Conservation (phyloP, 2,113 vertebrate genomes). For the Variabilichromis moorii region DNA sequence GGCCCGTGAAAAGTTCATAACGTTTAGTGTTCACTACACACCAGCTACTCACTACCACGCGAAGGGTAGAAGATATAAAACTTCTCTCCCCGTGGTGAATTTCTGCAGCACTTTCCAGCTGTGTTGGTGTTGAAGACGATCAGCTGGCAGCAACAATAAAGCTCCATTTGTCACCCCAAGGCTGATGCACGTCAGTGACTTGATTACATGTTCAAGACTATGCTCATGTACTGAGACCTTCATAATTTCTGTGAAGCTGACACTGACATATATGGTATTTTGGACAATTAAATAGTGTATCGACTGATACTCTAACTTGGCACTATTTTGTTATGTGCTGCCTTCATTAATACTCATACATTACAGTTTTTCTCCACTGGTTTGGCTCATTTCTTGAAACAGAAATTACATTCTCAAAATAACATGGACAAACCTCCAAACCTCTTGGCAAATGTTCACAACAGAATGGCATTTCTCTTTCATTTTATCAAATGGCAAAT, state of each 20-base stretch:
- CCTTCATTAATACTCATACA: neutral
- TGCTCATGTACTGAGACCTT: neutral
- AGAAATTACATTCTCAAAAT: too few species aligned
- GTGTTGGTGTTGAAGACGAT: neutral
- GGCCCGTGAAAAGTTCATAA: constrained; percentile 24
- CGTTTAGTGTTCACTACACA: neutral
- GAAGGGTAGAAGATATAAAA: neutral
- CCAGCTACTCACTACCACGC: neutral
- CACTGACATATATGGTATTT: neutral
- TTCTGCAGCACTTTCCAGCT: neutral
- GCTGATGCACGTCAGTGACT: neutral
- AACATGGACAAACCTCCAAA: too few species aligned
- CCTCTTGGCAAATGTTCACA: too few species aligned
- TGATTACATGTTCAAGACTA: neutral
- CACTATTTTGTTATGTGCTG: neutral
- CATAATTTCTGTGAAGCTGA: neutral
- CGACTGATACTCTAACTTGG: neutral
- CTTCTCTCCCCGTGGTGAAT: neutral
- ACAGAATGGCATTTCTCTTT: too few species aligned
- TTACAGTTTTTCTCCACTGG: too few species aligned
- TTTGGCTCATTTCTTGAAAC: too few species aligned
- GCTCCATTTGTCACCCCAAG: neutral
- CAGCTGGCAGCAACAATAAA: neutral
- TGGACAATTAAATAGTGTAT: neutral
- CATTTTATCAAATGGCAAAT: too few species aligned